These are phyloP conservation scores for Maccullochella peelii DNA, from an alignment of 2,113 vertebrate species.

Conservation along the genomic window DNA sequence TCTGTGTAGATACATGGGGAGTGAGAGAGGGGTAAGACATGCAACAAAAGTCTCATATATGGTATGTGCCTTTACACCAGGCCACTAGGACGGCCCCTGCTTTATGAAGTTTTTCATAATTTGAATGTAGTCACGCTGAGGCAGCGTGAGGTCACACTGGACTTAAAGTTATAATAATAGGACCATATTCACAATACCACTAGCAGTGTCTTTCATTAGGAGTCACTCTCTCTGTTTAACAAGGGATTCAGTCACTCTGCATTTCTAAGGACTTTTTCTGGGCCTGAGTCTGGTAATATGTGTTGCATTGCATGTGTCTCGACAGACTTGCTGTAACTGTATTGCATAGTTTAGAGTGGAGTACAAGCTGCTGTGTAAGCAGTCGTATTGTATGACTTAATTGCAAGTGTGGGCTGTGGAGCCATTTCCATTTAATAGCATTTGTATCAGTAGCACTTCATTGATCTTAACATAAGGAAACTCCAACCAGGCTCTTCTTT, in stretches of 20 bases:
- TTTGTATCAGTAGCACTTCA: constrained; percentile 10
- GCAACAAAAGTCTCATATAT: background rate
- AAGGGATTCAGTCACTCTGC: background rate
- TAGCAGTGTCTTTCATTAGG: background rate
- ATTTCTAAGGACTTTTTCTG: background rate
- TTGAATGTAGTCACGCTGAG: background rate
- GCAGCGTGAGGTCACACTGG: background rate
- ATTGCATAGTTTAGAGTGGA: constrained; percentile 13
- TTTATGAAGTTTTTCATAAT: background rate
- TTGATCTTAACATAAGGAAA: constrained; percentile 27
- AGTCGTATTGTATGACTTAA: constrained; percentile 20
- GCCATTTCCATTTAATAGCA: constrained; percentile 35
- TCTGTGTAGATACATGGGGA: background rate
- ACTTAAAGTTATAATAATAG: background rate
- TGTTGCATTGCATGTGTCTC: background rate
- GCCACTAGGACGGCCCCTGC: background rate
- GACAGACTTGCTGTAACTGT: constrained; percentile 8
- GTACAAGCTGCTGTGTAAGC: constrained; percentile 27
- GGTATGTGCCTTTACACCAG: background rate
- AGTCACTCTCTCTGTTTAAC: background rate
- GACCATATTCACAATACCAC: background rate
- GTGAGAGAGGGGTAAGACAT: background rate
- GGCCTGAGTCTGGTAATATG: background rate
- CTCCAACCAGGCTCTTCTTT: background rate
- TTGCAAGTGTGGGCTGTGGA: background rate